Base-by-base conservation (phyloP, 2,888 invertebrate species). In the Drosophila algonquin region DNA sequence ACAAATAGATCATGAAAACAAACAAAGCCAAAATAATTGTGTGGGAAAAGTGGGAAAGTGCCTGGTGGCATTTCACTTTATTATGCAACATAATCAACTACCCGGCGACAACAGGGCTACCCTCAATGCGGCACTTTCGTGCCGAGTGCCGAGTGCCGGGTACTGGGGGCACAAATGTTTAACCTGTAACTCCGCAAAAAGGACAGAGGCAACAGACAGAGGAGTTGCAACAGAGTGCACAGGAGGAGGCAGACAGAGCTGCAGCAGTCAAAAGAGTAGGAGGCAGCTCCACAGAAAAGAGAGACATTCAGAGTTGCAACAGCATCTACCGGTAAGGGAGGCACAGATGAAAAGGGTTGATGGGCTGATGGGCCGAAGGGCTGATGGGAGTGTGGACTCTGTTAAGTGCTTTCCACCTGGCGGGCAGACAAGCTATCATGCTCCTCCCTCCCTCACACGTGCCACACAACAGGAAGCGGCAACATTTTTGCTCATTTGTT, bases 401-500 rank as follows among this genome's bases (percentile, higher is more conserved):
- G 52, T 76, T 85, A 82, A 82, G 82, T 85, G 78, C 85, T 82
- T 82, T 80, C 80, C 82, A 85, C 85, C 80, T 82, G 80, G 55
- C 72, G 77, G 67, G 73, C 69, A 82, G 77, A 75, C 79, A 68
- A 80, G 75, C 60, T 21, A 50, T 48, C 48, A 55, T 21, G 51
- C n/a, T 44, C 14, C 63, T 27, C 18, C 14, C 63, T 27, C 18
- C 53, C 18, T 21, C 48, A 73, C 72, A 75, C 75, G 72, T 62
- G 74, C 50, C 76, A 30, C 67, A 80, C 79, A 80, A 60, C 78
- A 75, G 71, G 67, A 64, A 67, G 71, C 64, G 69, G 63, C 47
- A 63, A 51, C 62, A 54, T 57, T 73, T 80, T 89, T 89, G 89
- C 89, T 86, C 89, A 89, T 83, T 82, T 84, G 80, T 77, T 75